Base-by-base conservation (phyloP, 2,113 vertebrate genomes). In the Epinephelus cyanopodus region DNA sequence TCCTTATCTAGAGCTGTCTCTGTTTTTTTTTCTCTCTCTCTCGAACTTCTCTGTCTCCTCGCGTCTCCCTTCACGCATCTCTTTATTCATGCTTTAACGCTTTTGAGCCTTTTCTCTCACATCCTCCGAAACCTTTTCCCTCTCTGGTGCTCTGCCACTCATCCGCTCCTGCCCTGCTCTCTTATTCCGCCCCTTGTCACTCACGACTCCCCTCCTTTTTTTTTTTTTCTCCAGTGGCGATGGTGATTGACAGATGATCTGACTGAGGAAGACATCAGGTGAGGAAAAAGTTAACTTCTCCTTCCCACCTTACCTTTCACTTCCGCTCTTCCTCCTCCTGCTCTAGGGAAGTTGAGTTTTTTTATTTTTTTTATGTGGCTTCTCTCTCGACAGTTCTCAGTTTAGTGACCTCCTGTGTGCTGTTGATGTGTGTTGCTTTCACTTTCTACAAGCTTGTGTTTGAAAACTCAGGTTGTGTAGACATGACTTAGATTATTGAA, bases 241-340 rank as follows among this genome's bases (percentile, higher is more conserved):
- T 96, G 95, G 86, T 94, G 92, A 91, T 86, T 89, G 92, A 94
- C 94, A 93, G 93, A 94, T 96, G 94, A 96, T 95, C 90, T 95
- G 93, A 94, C 89, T 85, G 71, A 90, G 89, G 90, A 92, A 93
- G 86, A 92, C 88, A 92, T 91, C 92, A 94, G 94, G 95, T 95
- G 90, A 94, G 42, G 94, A 76, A 77, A 83, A 92, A 82, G 85
- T 92, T 75, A 80, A 86, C 86, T 93, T 89, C 84, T 87, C 65
- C 73, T 82, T 81, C 56, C 70, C 3, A 0, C 81, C 18, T 39
- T 70, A 18, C n/a, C 39, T 54, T 37, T 25, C 27, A 45, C 42
- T n/a, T 17, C 47, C 42, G 0, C 53, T 61, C 80, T 29, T 52
- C 72, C 39, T 57, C 63, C 23, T 63, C 37, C 27, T 2, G 2